Percentiles rank a stretch among this genome's conserved stretches.
These are phyloP conservation scores for Acrobasis consociella DNA, from an alignment of 2,888 invertebrate species.

Conservation along the genomic window DNA sequence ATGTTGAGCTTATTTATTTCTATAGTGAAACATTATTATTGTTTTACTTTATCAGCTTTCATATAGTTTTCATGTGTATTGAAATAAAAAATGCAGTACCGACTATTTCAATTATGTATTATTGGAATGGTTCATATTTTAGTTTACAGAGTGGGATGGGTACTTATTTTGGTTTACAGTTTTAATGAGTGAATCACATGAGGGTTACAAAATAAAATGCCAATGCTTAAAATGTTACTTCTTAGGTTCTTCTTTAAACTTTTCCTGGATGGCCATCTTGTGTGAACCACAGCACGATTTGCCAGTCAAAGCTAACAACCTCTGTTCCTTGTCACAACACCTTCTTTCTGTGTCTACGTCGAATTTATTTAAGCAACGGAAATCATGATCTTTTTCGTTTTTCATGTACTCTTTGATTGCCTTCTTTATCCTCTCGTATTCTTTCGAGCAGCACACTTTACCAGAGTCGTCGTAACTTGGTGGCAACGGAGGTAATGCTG, in stretches of 20 bases:
- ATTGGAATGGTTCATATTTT: neutral
- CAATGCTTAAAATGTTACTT: conserved; percentile 44
- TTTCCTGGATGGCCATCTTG: conserved; percentile 67
- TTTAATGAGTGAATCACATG: conserved; percentile 27
- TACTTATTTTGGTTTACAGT: neutral
- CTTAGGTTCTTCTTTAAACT: conserved; percentile 48
- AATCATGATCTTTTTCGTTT: conserved; percentile 64
- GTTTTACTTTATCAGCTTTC: too few species aligned
- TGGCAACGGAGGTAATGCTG: conserved; percentile 54
- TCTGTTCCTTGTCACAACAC: conserved; percentile 74
- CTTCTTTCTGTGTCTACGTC: conserved; percentile 69
- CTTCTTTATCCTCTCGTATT: conserved; percentile 72
- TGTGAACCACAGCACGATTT: conserved; percentile 71
- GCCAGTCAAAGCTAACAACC: conserved; percentile 57
- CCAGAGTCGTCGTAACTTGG: conserved; percentile 69
- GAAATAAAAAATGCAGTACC: neutral
- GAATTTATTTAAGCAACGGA: conserved; percentile 67
- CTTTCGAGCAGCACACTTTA: conserved; percentile 76
- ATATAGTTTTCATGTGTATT: too few species aligned
- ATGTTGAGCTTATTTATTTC: too few species aligned
- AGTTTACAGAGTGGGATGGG: neutral
- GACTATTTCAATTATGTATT: conserved; percentile 7
- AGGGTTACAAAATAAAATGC: conserved; percentile 80
- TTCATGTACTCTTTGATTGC: conserved; percentile 69
- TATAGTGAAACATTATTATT: too few species aligned